Evolutionary conservation across 2,797 vertebrate genomes (phyloP).

Genomic region (Passerculus sandwichensis): DNA sequence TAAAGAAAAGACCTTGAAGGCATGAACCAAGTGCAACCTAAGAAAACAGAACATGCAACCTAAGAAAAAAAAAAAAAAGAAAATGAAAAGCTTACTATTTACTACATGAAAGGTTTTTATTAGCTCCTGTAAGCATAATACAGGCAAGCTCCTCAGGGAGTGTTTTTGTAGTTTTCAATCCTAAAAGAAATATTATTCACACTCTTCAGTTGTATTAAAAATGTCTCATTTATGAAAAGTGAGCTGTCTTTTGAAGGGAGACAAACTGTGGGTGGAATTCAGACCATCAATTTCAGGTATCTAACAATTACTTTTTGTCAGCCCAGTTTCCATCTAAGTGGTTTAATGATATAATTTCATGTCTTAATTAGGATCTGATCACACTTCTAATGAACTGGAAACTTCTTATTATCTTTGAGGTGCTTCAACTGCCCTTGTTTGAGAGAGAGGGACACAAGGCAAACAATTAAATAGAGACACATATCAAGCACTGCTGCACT

Average conservation of each 20-base stretch:
- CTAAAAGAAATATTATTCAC: not conserved
- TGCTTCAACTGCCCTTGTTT: not conserved
- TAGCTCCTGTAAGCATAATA: not conserved
- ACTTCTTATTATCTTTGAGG: not conserved
- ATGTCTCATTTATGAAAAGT: not conserved
- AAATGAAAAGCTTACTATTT: not conserved
- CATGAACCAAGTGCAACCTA: not conserved
- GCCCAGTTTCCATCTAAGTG: not conserved
- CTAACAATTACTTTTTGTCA: not conserved
- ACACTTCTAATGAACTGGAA: slow-evolving; percentile 3
- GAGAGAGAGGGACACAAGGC: not conserved
- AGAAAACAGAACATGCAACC: not conserved
- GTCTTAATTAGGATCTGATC: slow-evolving; percentile 21
- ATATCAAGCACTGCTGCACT: not conserved
- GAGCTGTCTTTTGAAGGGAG: not conserved
- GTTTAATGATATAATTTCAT: not conserved
- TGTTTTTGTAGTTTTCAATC: not conserved
- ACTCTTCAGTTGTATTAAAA: not conserved
- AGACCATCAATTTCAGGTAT: not conserved
- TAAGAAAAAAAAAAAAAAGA: not conserved
- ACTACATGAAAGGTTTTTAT: not conserved
- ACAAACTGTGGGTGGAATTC: not conserved
- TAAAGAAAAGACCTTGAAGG: not conserved
- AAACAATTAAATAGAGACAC: not conserved
- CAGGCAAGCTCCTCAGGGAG: not conserved